Evolutionary conservation across 2,888 invertebrate genomes (phyloP).

Genomic region (Pseudoips prasinana): DNA sequence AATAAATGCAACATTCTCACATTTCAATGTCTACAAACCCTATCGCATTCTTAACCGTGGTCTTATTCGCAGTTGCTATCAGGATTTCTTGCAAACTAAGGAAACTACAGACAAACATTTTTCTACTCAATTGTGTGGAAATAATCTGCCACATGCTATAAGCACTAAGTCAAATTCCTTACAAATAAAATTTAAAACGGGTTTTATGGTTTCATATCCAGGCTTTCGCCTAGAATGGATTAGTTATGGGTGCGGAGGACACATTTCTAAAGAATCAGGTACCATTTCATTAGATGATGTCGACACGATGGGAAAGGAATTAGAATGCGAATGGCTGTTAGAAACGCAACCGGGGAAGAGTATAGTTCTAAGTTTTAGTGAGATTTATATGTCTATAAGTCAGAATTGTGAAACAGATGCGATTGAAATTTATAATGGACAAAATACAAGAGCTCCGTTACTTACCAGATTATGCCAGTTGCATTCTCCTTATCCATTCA

Average conservation of each 20-base stretch:
- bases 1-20: conserved; percentile 91
- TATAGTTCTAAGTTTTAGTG: conserved; percentile 84
- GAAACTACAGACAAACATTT: conserved; percentile 58
- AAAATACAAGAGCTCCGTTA: conserved; percentile 78
- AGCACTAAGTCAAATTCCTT: conserved; percentile 82
- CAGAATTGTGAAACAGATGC: conserved; percentile 84
- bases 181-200: conserved; percentile 85
- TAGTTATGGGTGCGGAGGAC: conserved; percentile 88
- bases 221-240: conserved; percentile 94
- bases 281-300: conserved; percentile 85
- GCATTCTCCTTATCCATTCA: conserved; percentile 52
- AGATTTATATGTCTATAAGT: conserved; percentile 83
- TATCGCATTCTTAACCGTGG: conserved; percentile 11
- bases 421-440: conserved; percentile 86
- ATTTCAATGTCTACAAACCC: conserved; percentile 78
- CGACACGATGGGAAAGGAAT: conserved; percentile 74
- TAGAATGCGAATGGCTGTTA: conserved; percentile 90
- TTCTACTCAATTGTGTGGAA: conserved; percentile 71
- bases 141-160: conserved; percentile 72
- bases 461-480: conserved; percentile 83
- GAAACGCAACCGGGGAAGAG: conserved; percentile 84
- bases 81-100: conserved; percentile 83
- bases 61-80: conserved; percentile 60
- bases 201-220: conserved; percentile 69
- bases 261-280: conserved; percentile 79